Base-by-base conservation (phyloP, 2,888 invertebrate species). In the Meloe dianella region DNA sequence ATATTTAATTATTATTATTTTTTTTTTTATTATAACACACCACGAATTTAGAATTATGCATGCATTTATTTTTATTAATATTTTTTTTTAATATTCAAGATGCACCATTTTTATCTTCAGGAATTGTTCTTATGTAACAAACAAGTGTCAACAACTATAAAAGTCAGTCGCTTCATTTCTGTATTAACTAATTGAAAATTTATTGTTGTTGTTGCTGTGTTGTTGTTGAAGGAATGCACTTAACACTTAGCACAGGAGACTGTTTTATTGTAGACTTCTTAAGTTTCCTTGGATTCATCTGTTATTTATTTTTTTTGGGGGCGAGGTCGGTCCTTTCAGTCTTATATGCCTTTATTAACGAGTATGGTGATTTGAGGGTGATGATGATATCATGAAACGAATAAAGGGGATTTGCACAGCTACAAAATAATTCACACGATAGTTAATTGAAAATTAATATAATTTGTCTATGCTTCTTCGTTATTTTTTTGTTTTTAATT, bases 11-110 rank as follows among this genome's bases (percentile, higher is more conserved):
- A 17, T 47, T 47, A 20, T 10, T 47, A 2, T 47, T 20, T 2
- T 47, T 20, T 9, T 17, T 47, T 20, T 47, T 20, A 20, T 24
- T 51, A 51, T 20, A 61, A 72, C 74, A 79, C 77, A 77, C 78
- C 80, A 79, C 79, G 77, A 74, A 81, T 83, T 83, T 82, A 82
- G 83, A 83, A 83, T 82, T 81, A 82, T 80, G 78, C 80, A 80
- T 81, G 81, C 79, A 78, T 77, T 71, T 61, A 61, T 57, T 56
- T 27, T 27, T 59, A 47, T 59, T 58, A 24, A 41, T 12, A 60
- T 38, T 59, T 69, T 71, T 58, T 62, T 47, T 60, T 61, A 32
- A 71, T 61, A 66, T 41, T 64, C 58, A 61, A 58, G 65, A 75
- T 74, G 75, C 78, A 77, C 76, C 72, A 20, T 51, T 51, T 51